Conservation (phyloP, 2,888 invertebrate genomes). For the Caenorhabditis wallacei region DNA sequence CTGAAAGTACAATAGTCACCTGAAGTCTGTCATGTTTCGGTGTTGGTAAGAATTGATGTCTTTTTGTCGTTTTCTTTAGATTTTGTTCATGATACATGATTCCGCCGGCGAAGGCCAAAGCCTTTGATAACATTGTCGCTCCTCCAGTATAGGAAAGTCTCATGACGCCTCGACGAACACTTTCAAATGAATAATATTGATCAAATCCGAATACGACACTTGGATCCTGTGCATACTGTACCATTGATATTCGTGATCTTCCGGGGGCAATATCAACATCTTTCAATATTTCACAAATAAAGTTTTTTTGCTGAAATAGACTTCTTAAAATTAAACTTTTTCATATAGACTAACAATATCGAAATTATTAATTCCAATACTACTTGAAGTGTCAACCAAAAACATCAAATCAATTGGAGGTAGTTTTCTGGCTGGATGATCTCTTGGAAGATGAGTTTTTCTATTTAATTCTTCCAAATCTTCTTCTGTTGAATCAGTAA, state of each 20-base stretch:
- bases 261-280: conserved; percentile 80
- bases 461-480: conserved; percentile 56
- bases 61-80: conserved; percentile 72
- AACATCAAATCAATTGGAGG: conserved; percentile 81
- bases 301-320: conserved; percentile 74
- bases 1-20: conserved; percentile 40
- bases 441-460: conserved; percentile 65
- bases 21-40: conserved; percentile 80
- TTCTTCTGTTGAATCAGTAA: conserved; percentile 36
- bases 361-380: conserved; percentile 79
- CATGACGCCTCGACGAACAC: conserved; percentile 76
- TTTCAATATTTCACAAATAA: conserved; percentile 71
- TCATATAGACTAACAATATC: conserved; percentile 71
- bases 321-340: background rate
- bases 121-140: conserved; percentile 80
- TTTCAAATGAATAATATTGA: conserved; percentile 74
- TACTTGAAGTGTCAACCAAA: conserved; percentile 77
- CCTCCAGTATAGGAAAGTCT: conserved; percentile 81
- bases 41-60: conserved; percentile 76
- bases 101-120: conserved; percentile 80
- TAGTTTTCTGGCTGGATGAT: conserved; percentile 78
- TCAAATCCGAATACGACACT: conserved; percentile 81
- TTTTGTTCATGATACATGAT: conserved; percentile 81
- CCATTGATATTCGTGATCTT: conserved; percentile 75
- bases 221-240: conserved; percentile 79